These are phyloP conservation scores for Chrysocyon brachyurus DNA, from an alignment of 2,797 vertebrate genomes.

Conservation along the genomic window DNA sequence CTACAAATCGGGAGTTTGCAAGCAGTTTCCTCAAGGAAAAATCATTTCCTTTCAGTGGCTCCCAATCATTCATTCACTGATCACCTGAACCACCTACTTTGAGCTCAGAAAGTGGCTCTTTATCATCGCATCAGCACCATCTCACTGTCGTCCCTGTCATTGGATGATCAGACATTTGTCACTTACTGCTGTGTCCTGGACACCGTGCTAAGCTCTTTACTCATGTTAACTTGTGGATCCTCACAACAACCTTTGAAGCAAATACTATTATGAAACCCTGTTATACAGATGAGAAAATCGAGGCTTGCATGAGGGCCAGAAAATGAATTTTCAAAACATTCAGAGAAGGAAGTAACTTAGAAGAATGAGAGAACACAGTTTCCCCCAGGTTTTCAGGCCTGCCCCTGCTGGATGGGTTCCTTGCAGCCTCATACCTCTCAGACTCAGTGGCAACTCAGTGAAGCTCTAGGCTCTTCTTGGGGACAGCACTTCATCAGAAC, in stretches of 20 bases:
- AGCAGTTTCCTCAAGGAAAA: neutral
- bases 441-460: neutral
- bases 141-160: neutral
- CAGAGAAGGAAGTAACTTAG: neutral
- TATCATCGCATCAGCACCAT: neutral
- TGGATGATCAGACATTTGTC: neutral
- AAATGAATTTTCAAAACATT: neutral
- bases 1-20: neutral
- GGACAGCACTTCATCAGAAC: neutral
- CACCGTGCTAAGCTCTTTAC: neutral
- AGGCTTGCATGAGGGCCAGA: neutral
- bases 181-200: neutral
- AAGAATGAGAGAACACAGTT: neutral
- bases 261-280: neutral
- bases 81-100: neutral
- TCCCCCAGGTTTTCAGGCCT: neutral
- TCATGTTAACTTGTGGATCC: neutral
- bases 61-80: neutral
- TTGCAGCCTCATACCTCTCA: neutral
- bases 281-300: neutral
- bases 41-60: neutral
- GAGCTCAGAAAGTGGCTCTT: neutral
- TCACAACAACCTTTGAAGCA: neutral
- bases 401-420: fast-evolving
- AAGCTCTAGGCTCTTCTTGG: slow-evolving; percentile 52